These are phyloP conservation scores for Temnothorax ravouxi DNA, from an alignment of 2,888 invertebrate species.

Conservation along the genomic window DNA sequence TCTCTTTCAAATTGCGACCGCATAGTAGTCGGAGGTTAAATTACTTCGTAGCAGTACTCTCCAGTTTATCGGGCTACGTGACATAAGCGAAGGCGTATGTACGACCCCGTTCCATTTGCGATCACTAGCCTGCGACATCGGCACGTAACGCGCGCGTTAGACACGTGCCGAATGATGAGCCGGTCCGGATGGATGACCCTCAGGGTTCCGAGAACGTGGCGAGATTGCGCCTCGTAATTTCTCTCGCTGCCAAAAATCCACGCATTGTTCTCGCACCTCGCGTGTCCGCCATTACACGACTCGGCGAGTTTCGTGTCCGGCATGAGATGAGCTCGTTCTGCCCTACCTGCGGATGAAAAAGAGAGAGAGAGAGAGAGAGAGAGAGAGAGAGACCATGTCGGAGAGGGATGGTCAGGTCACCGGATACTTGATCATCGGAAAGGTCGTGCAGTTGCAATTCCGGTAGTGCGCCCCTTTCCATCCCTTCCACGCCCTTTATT, in stretches of 20 bases:
- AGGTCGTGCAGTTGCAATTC: constrained; percentile 52
- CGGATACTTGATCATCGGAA: constrained; percentile 54
- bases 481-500: background rate
- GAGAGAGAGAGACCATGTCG: background rate
- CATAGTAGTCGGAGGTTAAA: constrained; percentile 30
- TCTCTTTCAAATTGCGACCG: constrained; percentile 40
- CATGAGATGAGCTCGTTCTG: constrained; percentile 63
- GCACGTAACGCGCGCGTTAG: constrained; percentile 43
- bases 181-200: constrained; percentile 1
- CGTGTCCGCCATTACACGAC: constrained; percentile 63
- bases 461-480: background rate
- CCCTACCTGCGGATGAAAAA: constrained; percentile 13
- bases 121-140: constrained; percentile 32
- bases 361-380: background rate
- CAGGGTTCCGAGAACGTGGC: constrained; percentile 20
- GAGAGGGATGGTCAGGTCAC: background rate
- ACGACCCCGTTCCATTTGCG: constrained; percentile 43
- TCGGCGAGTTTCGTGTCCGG: constrained; percentile 63
- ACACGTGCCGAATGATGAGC: constrained; percentile 44
- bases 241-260: constrained; percentile 56
- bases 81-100: constrained; percentile 34
- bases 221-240: constrained; percentile 47
- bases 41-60: constrained; percentile 31
- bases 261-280: constrained; percentile 59
- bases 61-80: constrained; percentile 52